Conservation (phyloP, 2,113 vertebrate genomes). For the Ardeotis arabs region DNA sequence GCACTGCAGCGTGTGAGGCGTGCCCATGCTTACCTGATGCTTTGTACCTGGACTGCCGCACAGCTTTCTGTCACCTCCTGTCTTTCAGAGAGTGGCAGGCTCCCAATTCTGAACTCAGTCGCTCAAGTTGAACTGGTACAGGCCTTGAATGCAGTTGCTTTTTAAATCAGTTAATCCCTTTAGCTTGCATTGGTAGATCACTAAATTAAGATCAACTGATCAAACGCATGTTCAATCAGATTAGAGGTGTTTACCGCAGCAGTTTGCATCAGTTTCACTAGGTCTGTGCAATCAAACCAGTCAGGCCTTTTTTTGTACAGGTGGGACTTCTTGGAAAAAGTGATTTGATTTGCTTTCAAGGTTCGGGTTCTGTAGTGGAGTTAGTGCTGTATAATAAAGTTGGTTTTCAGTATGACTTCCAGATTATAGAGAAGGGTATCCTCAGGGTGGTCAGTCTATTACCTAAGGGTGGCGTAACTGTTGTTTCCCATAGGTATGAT, state of each 20-base stretch:
- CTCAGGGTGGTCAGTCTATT: neutral
- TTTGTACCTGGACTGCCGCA: neutral
- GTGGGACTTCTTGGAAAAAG: neutral
- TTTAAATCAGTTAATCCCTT: conserved; percentile 48
- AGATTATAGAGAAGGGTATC: neutral
- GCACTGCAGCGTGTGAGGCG: neutral
- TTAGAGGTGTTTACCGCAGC: conserved; percentile 3
- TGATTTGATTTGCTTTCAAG: neutral
- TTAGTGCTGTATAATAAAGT: neutral
- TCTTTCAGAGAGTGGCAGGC: neutral
- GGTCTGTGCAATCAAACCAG: neutral
- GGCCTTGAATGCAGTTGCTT: neutral
- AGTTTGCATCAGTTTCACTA: conserved; percentile 28
- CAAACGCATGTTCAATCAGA: neutral
- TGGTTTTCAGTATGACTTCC: neutral
- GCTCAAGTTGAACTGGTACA: neutral
- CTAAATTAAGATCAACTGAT: conserved; percentile 27
- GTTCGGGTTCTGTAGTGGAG: neutral
- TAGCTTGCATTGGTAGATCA: neutral
- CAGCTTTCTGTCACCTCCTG: neutral
- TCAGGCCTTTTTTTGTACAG: neutral
- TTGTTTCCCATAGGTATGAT: neutral
- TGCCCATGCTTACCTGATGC: neutral
- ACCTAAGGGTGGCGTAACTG: neutral
- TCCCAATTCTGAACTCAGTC: neutral